Base-by-base conservation (phyloP, 2,113 vertebrate genomes). In the Hassar affinis region DNA sequence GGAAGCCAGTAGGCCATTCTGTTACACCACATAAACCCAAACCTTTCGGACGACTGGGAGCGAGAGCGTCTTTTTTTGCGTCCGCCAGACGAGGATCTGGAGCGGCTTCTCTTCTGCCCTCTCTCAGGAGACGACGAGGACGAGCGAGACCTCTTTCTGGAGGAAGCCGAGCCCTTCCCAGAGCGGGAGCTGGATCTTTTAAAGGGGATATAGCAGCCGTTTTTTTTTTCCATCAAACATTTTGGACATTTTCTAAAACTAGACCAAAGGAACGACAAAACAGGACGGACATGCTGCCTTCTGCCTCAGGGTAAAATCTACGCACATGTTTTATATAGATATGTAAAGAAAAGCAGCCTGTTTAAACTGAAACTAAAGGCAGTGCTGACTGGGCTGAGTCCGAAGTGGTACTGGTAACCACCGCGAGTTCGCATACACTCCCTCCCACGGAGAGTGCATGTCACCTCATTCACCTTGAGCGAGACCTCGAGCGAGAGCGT, bases 381-480 rank as follows among this genome's bases (percentile, higher is more conserved):
- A n/a, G 51, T 69, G 45, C n/a, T 42, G 69, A 62, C 75, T 82
- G 30, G 51, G 88, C 11, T 89, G 90, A 84, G 88, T 82, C 83
- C 61, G n/a, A 89, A 85, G 83, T 89, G 82, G 71, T 79, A 82
- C 86, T 42, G 61, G 87, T 71, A 88, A 85, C 83, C 81, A 84
- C 84, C 56, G 85, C 84, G 87, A 88, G 81, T 85, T 76, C 91
- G 94, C 91, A 91, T 92, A 92, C 95, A 94, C 96, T 94, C 96
- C 92, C 90, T 91, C 90, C 87, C 90, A 94, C 88, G 81, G 92
- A 93, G 95, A 96, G 95, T 95, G 95, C 93, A 94, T 93, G 95
- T 94, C 95, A 99, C 96, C 97, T 96, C 95, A 99, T 98, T 99
- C 97, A 99, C 97, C 98, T 99, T 95, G 98, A 99, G 95, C 95